These are phyloP conservation scores for Gulo gulo DNA, from an alignment of 2,113 vertebrate genomes.

Conservation along the genomic window DNA sequence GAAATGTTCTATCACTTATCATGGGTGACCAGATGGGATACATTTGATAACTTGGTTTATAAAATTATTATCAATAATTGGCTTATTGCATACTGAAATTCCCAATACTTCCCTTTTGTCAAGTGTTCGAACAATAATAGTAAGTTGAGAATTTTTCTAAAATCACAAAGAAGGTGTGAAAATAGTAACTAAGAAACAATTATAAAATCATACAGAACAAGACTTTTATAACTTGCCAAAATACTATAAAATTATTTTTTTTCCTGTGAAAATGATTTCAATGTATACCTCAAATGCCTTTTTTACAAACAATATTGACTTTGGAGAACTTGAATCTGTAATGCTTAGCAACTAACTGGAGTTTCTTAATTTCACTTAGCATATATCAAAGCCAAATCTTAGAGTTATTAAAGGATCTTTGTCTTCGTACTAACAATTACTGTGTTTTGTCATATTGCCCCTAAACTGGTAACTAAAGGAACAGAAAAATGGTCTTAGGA, in stretches of 20 bases:
- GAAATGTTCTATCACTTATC: background rate
- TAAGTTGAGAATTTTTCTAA: background rate
- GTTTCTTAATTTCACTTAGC: background rate
- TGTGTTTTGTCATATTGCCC: background rate
- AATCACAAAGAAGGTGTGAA: background rate
- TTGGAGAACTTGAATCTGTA: background rate
- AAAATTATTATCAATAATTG: background rate
- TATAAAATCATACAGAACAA: background rate
- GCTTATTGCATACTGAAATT: background rate
- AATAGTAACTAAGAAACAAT: slow-evolving; percentile 27
- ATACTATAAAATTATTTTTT: background rate
- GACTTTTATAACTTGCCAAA: background rate
- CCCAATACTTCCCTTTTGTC: background rate
- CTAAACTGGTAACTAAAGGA: background rate
- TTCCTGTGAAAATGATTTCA: background rate
- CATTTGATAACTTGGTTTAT: background rate
- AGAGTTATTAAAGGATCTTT: background rate
- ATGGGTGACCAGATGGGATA: background rate
- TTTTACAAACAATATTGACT: background rate
- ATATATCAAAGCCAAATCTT: background rate
- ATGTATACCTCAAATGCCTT: background rate
- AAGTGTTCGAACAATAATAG: background rate
- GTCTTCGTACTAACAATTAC: background rate
- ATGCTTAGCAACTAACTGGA: background rate
- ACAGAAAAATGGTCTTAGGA: background rate